Percentiles rank a stretch among this genome's conserved stretches.
phyloP scores from a whole-genome alignment of 1,140 invertebrate genomes.

The Chionoecetes opilio region DNA sequence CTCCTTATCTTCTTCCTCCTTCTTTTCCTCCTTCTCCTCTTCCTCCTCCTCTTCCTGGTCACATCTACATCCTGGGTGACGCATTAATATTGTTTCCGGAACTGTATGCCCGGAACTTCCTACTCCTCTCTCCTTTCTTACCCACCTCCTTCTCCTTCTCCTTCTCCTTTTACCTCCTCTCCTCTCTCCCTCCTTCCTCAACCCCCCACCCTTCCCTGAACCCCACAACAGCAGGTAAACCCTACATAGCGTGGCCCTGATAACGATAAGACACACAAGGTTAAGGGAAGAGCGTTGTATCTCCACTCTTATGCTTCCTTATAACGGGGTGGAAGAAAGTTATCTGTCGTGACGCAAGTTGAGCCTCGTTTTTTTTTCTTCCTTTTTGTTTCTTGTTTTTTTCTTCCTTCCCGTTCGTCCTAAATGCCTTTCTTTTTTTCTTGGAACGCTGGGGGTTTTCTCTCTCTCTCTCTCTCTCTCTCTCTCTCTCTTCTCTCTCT shows the following conservation, averaged over 20 bases:
- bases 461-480: not conserved
- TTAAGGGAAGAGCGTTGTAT: not conserved
- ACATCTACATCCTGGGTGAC: not conserved
- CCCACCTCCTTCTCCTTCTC: not conserved
- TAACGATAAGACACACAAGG: slow-evolving; percentile 19
- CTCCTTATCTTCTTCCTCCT: not conserved
- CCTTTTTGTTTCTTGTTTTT: not conserved
- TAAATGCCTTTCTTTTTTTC: not conserved
- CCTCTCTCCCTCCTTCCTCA: not conserved
- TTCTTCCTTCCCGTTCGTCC: not conserved
- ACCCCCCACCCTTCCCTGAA: no score
- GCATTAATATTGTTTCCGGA: not conserved
- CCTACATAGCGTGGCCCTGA: no score
- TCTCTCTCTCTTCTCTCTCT: not conserved
- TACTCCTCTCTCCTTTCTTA: not conserved
- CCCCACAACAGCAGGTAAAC: no score
- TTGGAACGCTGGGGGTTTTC: not conserved
- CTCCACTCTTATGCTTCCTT: not conserved
- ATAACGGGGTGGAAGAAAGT: not conserved
- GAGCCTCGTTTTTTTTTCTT: not conserved
- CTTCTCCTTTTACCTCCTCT: not conserved
- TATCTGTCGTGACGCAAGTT: not conserved
- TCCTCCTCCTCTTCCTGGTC: not conserved
- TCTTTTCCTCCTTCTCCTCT: not conserved
- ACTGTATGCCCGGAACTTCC: not conserved